Base-by-base conservation (phyloP, 2,797 vertebrate species). In the Tolypeutes matacus region DNA sequence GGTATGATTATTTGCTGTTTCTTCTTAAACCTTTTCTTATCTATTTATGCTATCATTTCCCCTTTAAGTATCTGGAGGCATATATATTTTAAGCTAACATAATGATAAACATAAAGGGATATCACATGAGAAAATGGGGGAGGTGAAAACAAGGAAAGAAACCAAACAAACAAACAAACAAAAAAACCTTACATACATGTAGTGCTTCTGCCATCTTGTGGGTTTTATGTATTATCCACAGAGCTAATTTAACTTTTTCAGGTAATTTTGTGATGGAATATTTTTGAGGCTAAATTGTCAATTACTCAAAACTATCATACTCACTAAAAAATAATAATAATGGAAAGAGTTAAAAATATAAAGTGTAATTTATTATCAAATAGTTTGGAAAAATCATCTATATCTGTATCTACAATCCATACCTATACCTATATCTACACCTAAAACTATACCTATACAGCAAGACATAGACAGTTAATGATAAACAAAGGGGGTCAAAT, bases 151-250 rank as follows among this genome's bases (percentile, higher is more conserved):
- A 89, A 76, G 4, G 3, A 65, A 67, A 64, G 0, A 60, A 34
- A 75, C 21, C 2, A 67, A 56, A 46, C 5, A 5, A 46, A 46
- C 5, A 46, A 46, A 46, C 7, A 46, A 46, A 46, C 5, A 5
- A 8, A 46, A 46, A n/a, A 56, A 95, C 80, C 3, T 7, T 73
- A 39, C 25, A 72, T 72, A 46, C 46, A 25, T n/a, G 11, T 51
- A 21, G 15, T 31, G 21, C 27, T 73, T 5, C 65, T 92, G 53
- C 88, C 81, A 86, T 89, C 58, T 80, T 89, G 88, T 83, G 81
- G 83, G 58, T 56, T 58, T 81, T 60, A 34, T 82, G 49, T 64
- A 10, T 83, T 93, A 70, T 31, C 53, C 12, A 51, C 23, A 56
- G 23, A 70, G 4, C 10, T 82, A 62, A 93, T 39, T 84, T 72